These are phyloP conservation scores for Rallus limicola DNA, from an alignment of 2,113 vertebrate species.

Conservation along the genomic window DNA sequence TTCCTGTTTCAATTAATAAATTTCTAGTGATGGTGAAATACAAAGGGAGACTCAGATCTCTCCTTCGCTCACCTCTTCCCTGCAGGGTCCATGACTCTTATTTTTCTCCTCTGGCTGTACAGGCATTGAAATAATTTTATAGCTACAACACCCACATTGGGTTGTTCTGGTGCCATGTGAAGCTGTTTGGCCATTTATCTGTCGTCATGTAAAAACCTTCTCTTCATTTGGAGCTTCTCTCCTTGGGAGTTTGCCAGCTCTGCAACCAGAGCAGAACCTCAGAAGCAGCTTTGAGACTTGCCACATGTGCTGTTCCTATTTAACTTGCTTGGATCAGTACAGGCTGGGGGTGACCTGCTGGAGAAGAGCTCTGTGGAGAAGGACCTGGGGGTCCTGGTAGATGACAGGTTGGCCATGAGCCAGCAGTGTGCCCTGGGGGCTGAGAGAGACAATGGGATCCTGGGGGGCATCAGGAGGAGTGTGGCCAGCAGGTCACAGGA, in stretches of 20 bases:
- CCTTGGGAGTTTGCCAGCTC: not conserved
- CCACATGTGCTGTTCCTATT: no score
- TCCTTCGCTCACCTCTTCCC: not conserved
- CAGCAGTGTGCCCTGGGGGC: no score
- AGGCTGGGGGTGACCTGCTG: no score
- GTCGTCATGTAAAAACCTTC: not conserved
- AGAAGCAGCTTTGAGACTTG: not conserved
- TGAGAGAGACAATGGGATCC: no score
- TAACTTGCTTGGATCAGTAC: no score
- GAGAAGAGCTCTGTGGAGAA: no score
- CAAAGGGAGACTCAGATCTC: not conserved
- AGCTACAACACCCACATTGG: not conserved
- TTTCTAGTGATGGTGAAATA: not conserved
- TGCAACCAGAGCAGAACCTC: not conserved
- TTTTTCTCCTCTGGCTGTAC: not conserved
- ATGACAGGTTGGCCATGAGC: no score
- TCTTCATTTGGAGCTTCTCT: not conserved
- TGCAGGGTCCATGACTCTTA: accelerated
- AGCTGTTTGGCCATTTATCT: not conserved
- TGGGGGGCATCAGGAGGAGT: no score
- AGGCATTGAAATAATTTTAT: not conserved
- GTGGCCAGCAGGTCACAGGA: no score
- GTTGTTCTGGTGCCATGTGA: not conserved
- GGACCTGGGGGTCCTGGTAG: no score
- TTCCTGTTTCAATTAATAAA: not conserved